phyloP scores from a whole-genome alignment of 2,888 invertebrate species.

The Caenorhabditis becei region DNA sequence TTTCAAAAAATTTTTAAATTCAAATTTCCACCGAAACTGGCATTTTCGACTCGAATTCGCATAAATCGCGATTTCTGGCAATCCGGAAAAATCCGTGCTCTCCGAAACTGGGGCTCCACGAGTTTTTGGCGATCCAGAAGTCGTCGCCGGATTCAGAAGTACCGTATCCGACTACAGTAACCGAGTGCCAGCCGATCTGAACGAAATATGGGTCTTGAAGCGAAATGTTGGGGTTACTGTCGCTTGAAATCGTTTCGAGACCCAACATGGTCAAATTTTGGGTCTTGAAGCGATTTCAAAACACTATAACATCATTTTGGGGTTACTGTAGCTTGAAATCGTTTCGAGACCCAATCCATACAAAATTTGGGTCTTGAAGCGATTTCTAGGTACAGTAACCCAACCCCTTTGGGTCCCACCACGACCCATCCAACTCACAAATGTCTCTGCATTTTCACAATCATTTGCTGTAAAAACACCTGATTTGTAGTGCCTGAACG shows the following conservation, averaged over 20 bases:
- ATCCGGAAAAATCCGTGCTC: constrained; percentile 35
- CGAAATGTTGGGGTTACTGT: background rate
- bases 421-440: constrained; percentile 18
- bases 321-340: too few relatives aligned
- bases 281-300: constrained; percentile 1
- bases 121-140: constrained; percentile 44
- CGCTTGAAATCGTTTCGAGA: background rate
- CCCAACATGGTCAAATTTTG: background rate
- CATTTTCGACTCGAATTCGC: constrained; percentile 40
- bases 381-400: too few relatives aligned
- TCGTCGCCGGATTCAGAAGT: constrained; percentile 3
- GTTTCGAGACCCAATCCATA: too few relatives aligned
- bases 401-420: too few relatives aligned
- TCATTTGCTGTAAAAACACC: constrained; percentile 18
- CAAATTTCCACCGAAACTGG: constrained; percentile 24
- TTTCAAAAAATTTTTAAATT: constrained; percentile 4
- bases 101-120: constrained; percentile 47
- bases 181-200: constrained; percentile 38
- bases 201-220: background rate
- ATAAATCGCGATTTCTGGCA: constrained; percentile 23
- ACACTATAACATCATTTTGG: too few relatives aligned
- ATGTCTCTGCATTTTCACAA: constrained; percentile 15
- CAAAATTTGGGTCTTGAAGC: too few relatives aligned
- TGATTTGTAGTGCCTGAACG: constrained; percentile 39
- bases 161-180: constrained; percentile 29